A percentile compares a stretch with the other conserved stretches of the same genome.
These are phyloP conservation scores for Leucophenga maculata DNA, from an alignment of 2,888 invertebrate species.

Conservation along the genomic window DNA sequence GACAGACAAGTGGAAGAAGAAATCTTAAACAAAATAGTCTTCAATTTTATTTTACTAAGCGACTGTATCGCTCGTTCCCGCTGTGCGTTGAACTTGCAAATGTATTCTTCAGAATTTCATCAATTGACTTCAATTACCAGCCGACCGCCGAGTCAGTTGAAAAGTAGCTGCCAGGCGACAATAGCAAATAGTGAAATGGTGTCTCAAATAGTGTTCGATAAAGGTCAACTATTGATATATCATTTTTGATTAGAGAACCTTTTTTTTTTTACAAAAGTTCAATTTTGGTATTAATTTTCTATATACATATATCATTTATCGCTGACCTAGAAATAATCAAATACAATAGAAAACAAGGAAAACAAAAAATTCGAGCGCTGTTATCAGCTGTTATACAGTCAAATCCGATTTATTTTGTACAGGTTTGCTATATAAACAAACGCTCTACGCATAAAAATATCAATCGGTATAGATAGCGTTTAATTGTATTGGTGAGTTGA, in stretches of 20 bases:
- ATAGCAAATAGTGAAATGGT: background rate
- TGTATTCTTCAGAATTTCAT: background rate
- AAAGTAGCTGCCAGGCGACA: background rate
- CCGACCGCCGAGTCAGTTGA: background rate
- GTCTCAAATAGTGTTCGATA: conserved; percentile 4
- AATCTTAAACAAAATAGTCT: conserved; percentile 47
- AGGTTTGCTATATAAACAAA: too few species aligned
- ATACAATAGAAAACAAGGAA: background rate
- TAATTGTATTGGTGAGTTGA: too few species aligned
- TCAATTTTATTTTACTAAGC: conserved; percentile 44
- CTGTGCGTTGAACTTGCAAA: conserved; percentile 22
- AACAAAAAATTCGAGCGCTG: background rate
- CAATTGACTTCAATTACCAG: conserved; percentile 22
- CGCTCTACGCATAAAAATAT: background rate
- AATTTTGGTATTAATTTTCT: conserved; percentile 23
- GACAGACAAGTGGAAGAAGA: too few species aligned
- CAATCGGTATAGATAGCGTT: background rate
- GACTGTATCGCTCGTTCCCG: background rate
- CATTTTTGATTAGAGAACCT: conserved; percentile 18
- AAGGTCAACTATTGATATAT: conserved; percentile 14
- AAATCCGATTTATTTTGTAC: conserved; percentile 12
- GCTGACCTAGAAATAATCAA: conserved; percentile 43
- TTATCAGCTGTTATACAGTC: conserved; percentile 16
- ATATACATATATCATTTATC: conserved; percentile 28
- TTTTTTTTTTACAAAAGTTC: conserved; percentile 38